These are phyloP conservation scores for Eupithecia dodoneata DNA, from an alignment of 2,888 invertebrate species.

Conservation along the genomic window DNA sequence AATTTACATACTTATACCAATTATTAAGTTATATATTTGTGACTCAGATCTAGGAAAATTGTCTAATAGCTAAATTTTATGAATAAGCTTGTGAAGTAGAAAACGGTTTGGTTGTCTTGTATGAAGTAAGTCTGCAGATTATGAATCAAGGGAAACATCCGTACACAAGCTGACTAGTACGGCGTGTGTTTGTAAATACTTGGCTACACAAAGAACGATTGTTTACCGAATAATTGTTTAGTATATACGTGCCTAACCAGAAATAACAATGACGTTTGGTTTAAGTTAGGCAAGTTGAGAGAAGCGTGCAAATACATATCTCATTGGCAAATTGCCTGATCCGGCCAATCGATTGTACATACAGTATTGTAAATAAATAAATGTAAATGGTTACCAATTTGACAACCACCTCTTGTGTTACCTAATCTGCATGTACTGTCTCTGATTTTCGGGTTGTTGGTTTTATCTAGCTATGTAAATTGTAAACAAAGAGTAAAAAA, in stretches of 20 bases:
- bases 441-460: not conserved
- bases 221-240: slow-evolving; percentile 56
- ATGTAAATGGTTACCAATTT: not conserved
- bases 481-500: no score
- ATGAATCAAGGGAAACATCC: slow-evolving; percentile 59
- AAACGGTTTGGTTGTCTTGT: not conserved
- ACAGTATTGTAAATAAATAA: not conserved
- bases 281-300: not conserved
- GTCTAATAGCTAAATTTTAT: not conserved
- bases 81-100: not conserved
- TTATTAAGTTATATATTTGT: no score
- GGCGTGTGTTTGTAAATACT: slow-evolving; percentile 69
- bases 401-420: not conserved
- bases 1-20: no score
- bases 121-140: slow-evolving; percentile 10
- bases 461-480: not conserved
- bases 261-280: slow-evolving; percentile 11
- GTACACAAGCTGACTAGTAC: slow-evolving; percentile 48
- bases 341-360: not conserved
- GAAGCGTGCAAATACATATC: not conserved
- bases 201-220: slow-evolving; percentile 74
- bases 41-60: not conserved
- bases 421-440: not conserved
- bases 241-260: slow-evolving; percentile 1
- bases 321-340: not conserved